Percentiles rank a stretch among this genome's conserved stretches.
These are phyloP conservation scores for Fissipunctia ypsillon DNA, from an alignment of 2,888 invertebrate species.

Conservation along the genomic window DNA sequence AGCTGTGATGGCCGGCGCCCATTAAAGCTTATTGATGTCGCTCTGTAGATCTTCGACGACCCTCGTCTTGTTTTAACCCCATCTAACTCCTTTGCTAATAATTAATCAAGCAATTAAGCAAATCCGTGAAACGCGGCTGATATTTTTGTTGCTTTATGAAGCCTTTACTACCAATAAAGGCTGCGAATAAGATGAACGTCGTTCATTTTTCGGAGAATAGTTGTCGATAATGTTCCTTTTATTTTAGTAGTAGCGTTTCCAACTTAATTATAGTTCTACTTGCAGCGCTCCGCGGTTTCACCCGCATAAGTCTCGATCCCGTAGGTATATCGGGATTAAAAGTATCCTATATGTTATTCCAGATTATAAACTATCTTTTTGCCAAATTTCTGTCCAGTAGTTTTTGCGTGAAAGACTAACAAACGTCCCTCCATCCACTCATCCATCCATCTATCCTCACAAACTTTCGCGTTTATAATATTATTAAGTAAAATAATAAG, in stretches of 20 bases:
- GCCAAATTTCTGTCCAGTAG: too few relatives aligned
- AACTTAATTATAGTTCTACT: background rate
- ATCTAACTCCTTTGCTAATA: slow-evolving; percentile 85
- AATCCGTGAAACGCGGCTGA: slow-evolving; percentile 74
- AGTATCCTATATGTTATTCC: too few relatives aligned
- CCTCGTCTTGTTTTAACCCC: slow-evolving; percentile 88
- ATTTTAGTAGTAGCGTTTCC: background rate
- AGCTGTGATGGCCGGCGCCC: slow-evolving; percentile 86
- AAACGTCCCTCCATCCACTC: too few relatives aligned
- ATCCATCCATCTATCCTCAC: too few relatives aligned
- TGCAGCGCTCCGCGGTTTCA: too few relatives aligned
- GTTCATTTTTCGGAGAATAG: background rate
- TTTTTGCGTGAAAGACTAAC: too few relatives aligned
- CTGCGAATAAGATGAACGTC: background rate
- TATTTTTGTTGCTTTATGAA: slow-evolving; percentile 77
- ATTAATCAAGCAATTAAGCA: slow-evolving; percentile 89
- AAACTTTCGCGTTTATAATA: too few relatives aligned
- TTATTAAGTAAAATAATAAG: too few relatives aligned
- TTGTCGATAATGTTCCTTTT: slow-evolving; percentile 5
- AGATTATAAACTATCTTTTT: too few relatives aligned
- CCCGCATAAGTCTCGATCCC: too few relatives aligned
- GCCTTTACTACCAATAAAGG: slow-evolving; percentile 19
- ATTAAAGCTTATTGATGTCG: slow-evolving; percentile 89
- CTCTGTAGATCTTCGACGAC: slow-evolving; percentile 84
- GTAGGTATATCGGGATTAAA: too few relatives aligned